These are phyloP conservation scores for Chloropsis cyanopogon DNA, from an alignment of 2,113 vertebrate species.

Conservation along the genomic window DNA sequence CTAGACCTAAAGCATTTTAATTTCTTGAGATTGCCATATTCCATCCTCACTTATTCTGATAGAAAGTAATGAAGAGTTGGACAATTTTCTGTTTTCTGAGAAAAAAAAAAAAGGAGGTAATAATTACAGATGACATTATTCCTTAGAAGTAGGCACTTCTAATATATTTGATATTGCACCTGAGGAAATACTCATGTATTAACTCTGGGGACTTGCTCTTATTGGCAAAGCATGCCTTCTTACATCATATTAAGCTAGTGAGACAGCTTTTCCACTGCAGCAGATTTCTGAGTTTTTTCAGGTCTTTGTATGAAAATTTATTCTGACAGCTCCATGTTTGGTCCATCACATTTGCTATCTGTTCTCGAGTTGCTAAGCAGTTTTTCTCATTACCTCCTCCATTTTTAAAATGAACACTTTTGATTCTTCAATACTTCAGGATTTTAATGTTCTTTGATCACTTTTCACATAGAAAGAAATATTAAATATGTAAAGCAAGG, in stretches of 20 bases:
- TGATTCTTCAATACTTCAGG: neutral
- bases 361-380: neutral
- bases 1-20: neutral
- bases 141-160: neutral
- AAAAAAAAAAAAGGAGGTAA: neutral
- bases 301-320: neutral
- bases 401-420: neutral
- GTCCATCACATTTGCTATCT: conserved; percentile 4
- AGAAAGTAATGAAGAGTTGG: neutral
- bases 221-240: neutral
- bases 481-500: neutral
- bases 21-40: neutral
- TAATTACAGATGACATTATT: neutral
- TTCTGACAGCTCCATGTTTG: conserved; percentile 11
- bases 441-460: neutral
- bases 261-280: neutral
- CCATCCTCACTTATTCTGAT: neutral
- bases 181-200: neutral
- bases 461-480: neutral
- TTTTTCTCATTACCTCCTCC: neutral
- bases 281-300: neutral
- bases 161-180: neutral
- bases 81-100: neutral
- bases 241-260: neutral
- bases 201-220: neutral